Percentiles rank a stretch among this genome's conserved stretches.
Evolutionary conservation across 1,140 invertebrate species (phyloP).

Genomic region (Globodera ellingtonae): DNA sequence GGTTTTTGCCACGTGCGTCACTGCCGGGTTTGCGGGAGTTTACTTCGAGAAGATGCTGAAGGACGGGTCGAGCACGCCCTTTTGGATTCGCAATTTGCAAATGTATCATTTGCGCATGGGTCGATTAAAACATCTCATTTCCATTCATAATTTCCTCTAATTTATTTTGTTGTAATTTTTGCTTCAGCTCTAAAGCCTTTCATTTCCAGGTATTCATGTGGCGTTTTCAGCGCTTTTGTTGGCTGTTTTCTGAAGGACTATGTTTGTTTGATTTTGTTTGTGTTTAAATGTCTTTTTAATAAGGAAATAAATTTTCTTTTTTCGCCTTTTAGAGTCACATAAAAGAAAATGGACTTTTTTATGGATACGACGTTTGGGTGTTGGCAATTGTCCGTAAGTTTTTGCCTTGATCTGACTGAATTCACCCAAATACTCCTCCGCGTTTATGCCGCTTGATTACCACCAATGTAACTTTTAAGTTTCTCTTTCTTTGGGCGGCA

Average conservation of each 20-base stretch:
- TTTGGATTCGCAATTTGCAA: constrained; percentile 64
- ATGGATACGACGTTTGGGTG: constrained; percentile 55
- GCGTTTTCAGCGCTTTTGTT: constrained; percentile 35
- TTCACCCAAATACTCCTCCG: not conserved
- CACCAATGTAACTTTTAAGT: constrained; percentile 31
- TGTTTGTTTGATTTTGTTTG: constrained; percentile 12
- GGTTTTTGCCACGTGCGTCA: constrained; percentile 61
- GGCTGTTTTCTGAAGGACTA: constrained; percentile 39
- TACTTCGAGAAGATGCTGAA: constrained; percentile 66
- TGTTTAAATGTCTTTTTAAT: no score
- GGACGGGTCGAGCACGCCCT: constrained; percentile 59
- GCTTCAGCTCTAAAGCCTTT: not conserved
- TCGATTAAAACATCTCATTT: not conserved
- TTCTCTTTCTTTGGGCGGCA: constrained; percentile 60
- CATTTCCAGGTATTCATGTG: constrained; percentile 45
- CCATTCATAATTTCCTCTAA: not conserved
- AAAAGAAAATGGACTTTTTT: constrained; percentile 56
- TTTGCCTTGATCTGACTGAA: not conserved
- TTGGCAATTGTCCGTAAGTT: constrained; percentile 57
- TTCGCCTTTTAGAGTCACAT: constrained; percentile 21
- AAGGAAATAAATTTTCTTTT: not conserved
- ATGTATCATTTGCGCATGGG: constrained; percentile 36
- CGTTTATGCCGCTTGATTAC: not conserved
- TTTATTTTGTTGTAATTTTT: constrained; percentile 13
- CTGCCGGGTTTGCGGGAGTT: constrained; percentile 64